A percentile compares a stretch with the other conserved stretches of the same genome.
Evolutionary conservation across 2,888 invertebrate species (phyloP).

Genomic region (Leptogaster cylindrica): DNA sequence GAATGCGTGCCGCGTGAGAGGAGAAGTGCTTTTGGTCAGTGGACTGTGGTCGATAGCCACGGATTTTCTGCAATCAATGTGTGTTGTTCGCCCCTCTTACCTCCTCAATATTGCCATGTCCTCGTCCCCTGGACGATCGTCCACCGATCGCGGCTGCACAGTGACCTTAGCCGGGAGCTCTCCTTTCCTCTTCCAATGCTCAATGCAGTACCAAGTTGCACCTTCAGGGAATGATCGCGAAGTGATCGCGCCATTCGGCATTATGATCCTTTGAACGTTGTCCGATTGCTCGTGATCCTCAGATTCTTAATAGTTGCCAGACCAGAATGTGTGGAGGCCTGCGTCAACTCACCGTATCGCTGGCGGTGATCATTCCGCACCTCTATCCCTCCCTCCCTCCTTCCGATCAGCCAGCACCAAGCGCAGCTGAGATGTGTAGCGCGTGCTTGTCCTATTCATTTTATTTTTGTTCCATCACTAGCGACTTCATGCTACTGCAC

Average conservation of each 20-base stretch:
- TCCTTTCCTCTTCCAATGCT: not conserved
- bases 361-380: too few relatives aligned
- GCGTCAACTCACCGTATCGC: too few relatives aligned
- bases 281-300: not conserved
- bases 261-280: not conserved
- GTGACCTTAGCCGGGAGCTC: conserved; percentile 4
- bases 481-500: too few relatives aligned
- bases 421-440: not conserved
- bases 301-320: too few relatives aligned
- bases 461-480: conserved; percentile 16
- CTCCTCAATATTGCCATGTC: not conserved
- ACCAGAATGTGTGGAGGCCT: too few relatives aligned
- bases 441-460: conserved; percentile 12
- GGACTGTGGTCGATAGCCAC: too few relatives aligned
- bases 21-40: too few relatives aligned
- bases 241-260: too few relatives aligned
- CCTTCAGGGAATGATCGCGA: too few relatives aligned
- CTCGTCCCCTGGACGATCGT: not conserved
- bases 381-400: too few relatives aligned
- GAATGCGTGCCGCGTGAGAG: not conserved
- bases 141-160: not conserved
- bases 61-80: not conserved
- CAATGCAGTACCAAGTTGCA: too few relatives aligned
- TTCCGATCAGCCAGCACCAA: too few relatives aligned
- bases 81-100: not conserved